phyloP scores from a whole-genome alignment of 1,140 invertebrate genomes.

The Psix sp. region DNA sequence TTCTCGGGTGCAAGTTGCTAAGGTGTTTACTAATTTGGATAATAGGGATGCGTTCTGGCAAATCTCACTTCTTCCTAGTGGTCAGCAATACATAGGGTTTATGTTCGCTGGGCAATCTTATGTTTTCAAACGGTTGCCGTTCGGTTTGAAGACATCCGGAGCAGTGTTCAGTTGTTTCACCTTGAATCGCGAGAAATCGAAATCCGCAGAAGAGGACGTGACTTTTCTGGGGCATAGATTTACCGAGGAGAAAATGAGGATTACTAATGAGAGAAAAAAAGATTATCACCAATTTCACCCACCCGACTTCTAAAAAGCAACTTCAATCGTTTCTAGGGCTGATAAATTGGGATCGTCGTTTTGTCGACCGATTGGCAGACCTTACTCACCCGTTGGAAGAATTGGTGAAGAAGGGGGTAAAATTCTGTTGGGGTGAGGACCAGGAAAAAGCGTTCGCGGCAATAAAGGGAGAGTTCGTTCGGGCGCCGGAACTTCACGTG shows the following conservation, averaged over 20 bases:
- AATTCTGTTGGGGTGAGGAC: background rate
- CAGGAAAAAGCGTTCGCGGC: background rate
- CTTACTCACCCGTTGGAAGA: background rate
- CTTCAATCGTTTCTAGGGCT: conserved; percentile 6
- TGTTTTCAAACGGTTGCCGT: conserved; percentile 2
- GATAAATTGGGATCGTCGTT: conserved; percentile 12
- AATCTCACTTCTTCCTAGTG: background rate
- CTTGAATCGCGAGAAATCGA: conserved; percentile 5
- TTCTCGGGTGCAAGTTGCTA: conserved; percentile 1
- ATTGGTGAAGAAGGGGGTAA: background rate
- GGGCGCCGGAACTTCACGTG: background rate
- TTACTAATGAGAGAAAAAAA: background rate
- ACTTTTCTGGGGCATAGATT: conserved; percentile 7
- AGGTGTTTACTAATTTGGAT: conserved; percentile 5
- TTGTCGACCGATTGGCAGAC: background rate
- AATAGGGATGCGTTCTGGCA: conserved; percentile 4
- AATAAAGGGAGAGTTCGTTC: background rate
- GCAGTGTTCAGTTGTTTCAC: conserved; percentile 4
- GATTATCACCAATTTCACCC: background rate
- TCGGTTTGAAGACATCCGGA: conserved; percentile 8
- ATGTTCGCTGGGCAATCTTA: conserved; percentile 5
- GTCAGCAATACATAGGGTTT: conserved; percentile 6
- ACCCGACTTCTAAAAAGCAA: conserved; percentile 4
- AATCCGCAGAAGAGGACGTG: background rate
- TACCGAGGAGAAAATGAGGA: background rate